A percentile compares a stretch with the other conserved stretches of the same genome.
Evolutionary conservation across 2,888 invertebrate genomes (phyloP).

Genomic region (Ernsta delagoae): DNA sequence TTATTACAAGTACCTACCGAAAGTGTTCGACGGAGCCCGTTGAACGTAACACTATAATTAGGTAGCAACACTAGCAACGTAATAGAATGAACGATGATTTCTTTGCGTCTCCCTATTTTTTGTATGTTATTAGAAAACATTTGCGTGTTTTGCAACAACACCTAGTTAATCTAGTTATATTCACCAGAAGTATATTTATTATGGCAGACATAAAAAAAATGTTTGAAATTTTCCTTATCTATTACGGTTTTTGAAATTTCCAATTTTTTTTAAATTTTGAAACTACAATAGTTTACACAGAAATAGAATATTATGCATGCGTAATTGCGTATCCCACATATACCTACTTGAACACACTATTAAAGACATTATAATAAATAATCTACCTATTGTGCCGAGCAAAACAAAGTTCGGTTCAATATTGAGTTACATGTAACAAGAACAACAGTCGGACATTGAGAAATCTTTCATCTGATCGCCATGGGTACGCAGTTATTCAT

Average conservation of each 20-base stretch:
- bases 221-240: too few relatives aligned
- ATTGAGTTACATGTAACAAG: slow-evolving; percentile 77
- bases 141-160: too few relatives aligned
- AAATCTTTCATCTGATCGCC: slow-evolving; percentile 80
- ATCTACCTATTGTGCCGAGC: slow-evolving; percentile 7
- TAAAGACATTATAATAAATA: too few relatives aligned
- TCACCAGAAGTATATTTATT: too few relatives aligned
- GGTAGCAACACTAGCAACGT: neutral
- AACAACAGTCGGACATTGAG: slow-evolving; percentile 75
- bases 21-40: slow-evolving; percentile 49
- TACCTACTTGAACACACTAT: too few relatives aligned
- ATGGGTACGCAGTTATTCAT: slow-evolving; percentile 73
- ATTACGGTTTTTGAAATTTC: too few relatives aligned
- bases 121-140: neutral
- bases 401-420: slow-evolving; percentile 54
- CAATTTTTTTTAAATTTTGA: too few relatives aligned
- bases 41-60: slow-evolving; percentile 13
- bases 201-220: too few relatives aligned
- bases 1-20: slow-evolving; percentile 66
- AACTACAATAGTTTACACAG: too few relatives aligned
- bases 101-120: neutral
- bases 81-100: neutral
- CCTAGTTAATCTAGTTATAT: too few relatives aligned
- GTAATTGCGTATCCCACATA: too few relatives aligned
- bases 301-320: too few relatives aligned